These are phyloP conservation scores for Actinernus sp. DNA, from an alignment of 92 coral and sea anemone species.

Conservation along the genomic window DNA sequence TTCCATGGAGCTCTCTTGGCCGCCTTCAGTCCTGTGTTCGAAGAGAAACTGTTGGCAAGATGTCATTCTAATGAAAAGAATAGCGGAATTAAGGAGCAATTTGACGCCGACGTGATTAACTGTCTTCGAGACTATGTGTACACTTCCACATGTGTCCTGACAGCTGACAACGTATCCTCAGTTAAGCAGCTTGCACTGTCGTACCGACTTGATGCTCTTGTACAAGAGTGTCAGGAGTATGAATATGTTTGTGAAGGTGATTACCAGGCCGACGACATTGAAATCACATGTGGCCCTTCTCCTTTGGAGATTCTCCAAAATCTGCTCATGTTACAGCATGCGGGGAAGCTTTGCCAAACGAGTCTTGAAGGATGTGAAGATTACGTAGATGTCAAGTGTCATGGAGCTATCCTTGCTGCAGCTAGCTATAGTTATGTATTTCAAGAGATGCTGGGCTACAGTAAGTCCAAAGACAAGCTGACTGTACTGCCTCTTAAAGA, in stretches of 20 bases:
- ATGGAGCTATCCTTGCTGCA: constrained; percentile 4
- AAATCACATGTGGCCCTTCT: background rate
- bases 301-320: no score
- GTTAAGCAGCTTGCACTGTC: constrained; percentile 36
- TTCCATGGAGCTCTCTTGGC: constrained; percentile 59
- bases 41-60: constrained; percentile 4
- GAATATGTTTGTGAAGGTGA: background rate
- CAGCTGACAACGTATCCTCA: constrained; percentile 22
- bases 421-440: background rate
- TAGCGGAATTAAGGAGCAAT: background rate
- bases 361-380: background rate
- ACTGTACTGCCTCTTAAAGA: constrained; percentile 5
- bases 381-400: background rate
- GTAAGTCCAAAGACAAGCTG: constrained; percentile 1
- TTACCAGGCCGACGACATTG: background rate
- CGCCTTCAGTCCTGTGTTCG: constrained; percentile 33
- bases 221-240: constrained; percentile 17
- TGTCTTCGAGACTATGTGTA: constrained; percentile 55
- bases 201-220: constrained; percentile 25
- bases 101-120: constrained; percentile 16
- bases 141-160: constrained; percentile 24
- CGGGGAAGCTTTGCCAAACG: background rate
- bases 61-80: constrained; percentile 1
- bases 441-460: no score
- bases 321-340: no score